phyloP scores from a whole-genome alignment of 1,140 invertebrate species.

The Rhagoletis pomonella region DNA sequence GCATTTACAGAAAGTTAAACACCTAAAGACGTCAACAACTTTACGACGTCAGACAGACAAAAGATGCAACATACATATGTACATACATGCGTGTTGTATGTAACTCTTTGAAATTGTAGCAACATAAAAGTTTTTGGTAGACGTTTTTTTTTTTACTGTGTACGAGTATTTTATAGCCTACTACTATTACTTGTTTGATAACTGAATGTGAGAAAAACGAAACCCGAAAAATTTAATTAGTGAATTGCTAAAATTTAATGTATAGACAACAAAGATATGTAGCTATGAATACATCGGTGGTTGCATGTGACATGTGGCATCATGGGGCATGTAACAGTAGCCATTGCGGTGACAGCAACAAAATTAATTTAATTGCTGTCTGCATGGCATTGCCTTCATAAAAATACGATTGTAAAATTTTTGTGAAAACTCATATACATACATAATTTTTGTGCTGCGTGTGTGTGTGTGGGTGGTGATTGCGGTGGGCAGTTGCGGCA shows the following conservation, averaged over 20 bases:
- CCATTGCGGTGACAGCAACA: conserved; percentile 30
- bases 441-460: neutral
- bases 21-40: conserved; percentile 4
- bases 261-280: too few relatives aligned
- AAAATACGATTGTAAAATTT: conserved; percentile 47
- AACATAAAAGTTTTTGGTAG: neutral
- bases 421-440: neutral
- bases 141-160: conserved; percentile 1
- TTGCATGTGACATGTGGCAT: conserved; percentile 39
- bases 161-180: neutral
- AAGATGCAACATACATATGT: neutral
- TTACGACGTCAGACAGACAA: neutral
- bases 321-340: conserved; percentile 48
- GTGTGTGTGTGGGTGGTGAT: neutral
- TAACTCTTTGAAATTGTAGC: neutral
- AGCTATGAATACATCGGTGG: neutral
- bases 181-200: neutral
- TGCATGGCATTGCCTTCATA: conserved; percentile 13
- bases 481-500: conserved; percentile 16
- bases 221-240: conserved; percentile 28
- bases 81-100: neutral
- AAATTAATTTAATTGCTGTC: conserved; percentile 52
- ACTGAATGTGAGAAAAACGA: neutral
- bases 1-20: neutral
- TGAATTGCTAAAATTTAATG: neutral